A percentile compares a stretch with the other conserved stretches of the same genome.
Evolutionary conservation across 1,140 invertebrate genomes (phyloP).

Genomic region (Apocrypta bakeri): DNA sequence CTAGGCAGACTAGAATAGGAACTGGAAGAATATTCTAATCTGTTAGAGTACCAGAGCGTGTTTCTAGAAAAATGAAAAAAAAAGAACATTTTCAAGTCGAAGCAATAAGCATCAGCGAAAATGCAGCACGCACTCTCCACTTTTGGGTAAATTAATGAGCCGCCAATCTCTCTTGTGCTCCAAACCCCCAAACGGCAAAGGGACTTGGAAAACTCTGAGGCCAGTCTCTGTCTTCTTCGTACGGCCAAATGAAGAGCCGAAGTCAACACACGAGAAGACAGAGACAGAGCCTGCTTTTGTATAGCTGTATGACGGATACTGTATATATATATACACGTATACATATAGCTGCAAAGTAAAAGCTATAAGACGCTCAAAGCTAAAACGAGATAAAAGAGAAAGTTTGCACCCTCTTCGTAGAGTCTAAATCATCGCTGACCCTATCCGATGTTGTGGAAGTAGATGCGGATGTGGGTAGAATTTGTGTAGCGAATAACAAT

Average conservation of each 20-base stretch:
- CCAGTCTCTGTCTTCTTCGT: background rate
- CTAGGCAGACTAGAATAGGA: too few relatives aligned
- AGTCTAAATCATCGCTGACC: conserved; percentile 9
- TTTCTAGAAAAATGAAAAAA: too few relatives aligned
- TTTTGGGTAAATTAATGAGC: conserved; percentile 23
- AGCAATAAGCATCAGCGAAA: too few relatives aligned
- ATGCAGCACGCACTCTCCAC: background rate
- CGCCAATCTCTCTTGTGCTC: background rate
- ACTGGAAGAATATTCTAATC: too few relatives aligned
- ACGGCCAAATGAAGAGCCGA: background rate
- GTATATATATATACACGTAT: too few relatives aligned
- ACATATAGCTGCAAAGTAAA: conserved; percentile 22
- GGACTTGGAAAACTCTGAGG: background rate
- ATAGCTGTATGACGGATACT: too few relatives aligned
- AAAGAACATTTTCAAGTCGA: too few relatives aligned
- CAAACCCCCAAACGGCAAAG: background rate
- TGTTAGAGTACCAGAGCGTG: too few relatives aligned
- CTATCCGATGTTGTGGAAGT: background rate
- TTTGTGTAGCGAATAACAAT: background rate
- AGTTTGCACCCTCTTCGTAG: background rate
- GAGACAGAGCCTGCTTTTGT: background rate
- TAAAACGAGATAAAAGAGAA: conserved; percentile 16
- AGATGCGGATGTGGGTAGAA: background rate
- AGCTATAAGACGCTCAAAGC: background rate
- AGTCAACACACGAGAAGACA: background rate